Evolutionary conservation across 1,140 invertebrate species (phyloP).

Genomic region (Sweltsa coloradensis): DNA sequence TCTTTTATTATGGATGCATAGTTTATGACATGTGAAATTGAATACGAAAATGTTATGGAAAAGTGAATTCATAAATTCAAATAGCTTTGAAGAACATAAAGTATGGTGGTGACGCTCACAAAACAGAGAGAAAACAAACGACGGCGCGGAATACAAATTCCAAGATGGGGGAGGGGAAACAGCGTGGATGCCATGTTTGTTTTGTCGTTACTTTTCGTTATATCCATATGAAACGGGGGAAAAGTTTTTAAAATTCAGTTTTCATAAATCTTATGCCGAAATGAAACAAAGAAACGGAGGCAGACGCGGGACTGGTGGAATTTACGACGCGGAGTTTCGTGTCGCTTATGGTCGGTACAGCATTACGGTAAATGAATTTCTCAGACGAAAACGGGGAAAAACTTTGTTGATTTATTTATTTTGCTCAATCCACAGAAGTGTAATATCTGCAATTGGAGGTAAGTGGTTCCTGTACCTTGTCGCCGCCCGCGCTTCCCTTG

Average conservation of each 20-base stretch:
- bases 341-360: neutral
- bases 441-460: neutral
- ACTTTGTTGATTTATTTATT: neutral
- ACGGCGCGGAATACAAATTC: neutral
- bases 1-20: too few species aligned
- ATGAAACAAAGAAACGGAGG: too few species aligned
- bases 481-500: neutral
- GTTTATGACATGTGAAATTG: too few species aligned
- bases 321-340: neutral
- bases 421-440: neutral
- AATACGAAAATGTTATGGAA: too few species aligned
- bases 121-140: neutral
- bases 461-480: neutral
- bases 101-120: neutral
- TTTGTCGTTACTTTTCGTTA: too few species aligned
- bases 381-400: neutral
- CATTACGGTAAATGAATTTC: neutral
- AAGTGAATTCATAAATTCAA: too few species aligned
- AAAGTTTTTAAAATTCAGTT: neutral
- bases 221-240: too few species aligned
- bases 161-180: neutral
- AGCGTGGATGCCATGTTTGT: neutral
- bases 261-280: conserved; percentile 1
- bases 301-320: too few species aligned
- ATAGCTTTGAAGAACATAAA: neutral